Evolutionary conservation across 1,140 invertebrate species (phyloP).

Genomic region (Drosophila kanapiae): DNA sequence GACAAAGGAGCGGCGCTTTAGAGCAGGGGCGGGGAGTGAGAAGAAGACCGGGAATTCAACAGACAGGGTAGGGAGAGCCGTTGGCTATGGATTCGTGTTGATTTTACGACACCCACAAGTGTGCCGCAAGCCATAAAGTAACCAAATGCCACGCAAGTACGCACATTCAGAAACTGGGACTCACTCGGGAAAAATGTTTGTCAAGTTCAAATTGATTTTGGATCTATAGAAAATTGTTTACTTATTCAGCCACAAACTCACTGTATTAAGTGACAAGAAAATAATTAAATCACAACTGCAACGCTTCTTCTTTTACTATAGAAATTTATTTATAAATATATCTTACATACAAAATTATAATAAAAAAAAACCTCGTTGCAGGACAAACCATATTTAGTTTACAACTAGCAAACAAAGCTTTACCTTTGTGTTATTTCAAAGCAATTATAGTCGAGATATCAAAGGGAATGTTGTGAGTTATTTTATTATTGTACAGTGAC

Average conservation of each 20-base stretch:
- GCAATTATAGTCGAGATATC: background rate
- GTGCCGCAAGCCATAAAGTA: constrained; percentile 75
- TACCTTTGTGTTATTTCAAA: background rate
- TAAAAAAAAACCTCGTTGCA: too few relatives aligned
- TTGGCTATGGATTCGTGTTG: constrained; percentile 56
- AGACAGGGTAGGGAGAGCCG: background rate
- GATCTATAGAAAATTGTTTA: background rate
- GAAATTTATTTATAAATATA: background rate
- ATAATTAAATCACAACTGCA: too few relatives aligned
- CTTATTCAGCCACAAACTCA: too few relatives aligned
- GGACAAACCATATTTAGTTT: background rate
- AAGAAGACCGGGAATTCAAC: too few relatives aligned
- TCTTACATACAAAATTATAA: background rate
- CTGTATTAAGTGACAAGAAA: too few relatives aligned
- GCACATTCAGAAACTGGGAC: constrained; percentile 5
- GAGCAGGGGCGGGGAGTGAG: constrained; percentile 1
- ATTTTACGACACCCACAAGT: constrained; percentile 80
- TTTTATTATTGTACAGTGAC: background rate
- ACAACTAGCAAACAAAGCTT: background rate
- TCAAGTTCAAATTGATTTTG: background rate
- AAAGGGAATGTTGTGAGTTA: too few relatives aligned
- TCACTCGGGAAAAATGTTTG: background rate
- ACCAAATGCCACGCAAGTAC: constrained; percentile 62
- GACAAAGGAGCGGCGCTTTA: constrained; percentile 50
- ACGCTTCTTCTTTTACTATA: too few relatives aligned